phyloP scores from a whole-genome alignment of 1,140 invertebrate species.

The Antheraea pernyi region DNA sequence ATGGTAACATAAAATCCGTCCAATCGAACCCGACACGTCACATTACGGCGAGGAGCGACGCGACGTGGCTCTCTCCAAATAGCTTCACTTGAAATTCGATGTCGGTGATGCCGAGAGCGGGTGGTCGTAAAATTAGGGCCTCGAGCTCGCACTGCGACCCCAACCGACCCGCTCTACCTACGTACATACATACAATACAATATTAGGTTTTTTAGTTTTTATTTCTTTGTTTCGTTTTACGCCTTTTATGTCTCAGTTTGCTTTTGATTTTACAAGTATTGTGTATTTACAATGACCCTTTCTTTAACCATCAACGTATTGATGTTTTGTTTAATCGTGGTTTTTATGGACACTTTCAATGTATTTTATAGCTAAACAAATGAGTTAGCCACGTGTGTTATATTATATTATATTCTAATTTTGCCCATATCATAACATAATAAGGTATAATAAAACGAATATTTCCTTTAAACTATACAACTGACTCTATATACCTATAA shows the following conservation, averaged over 20 bases:
- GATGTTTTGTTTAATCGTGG: too few species aligned
- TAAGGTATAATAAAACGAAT: too few species aligned
- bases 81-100: conserved; percentile 72
- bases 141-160: conserved; percentile 19
- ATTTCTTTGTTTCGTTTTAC: neutral
- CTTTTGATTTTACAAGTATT: neutral
- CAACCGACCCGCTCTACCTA: neutral
- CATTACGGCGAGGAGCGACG: conserved; percentile 45
- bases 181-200: conserved; percentile 8
- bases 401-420: too few species aligned
- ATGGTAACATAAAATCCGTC: conserved; percentile 66
- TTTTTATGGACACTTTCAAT: too few species aligned
- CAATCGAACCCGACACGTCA: conserved; percentile 70
- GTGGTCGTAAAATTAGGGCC: conserved; percentile 69
- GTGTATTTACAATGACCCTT: too few species aligned
- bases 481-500: too few species aligned
- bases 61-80: conserved; percentile 54
- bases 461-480: too few species aligned
- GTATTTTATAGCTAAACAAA: too few species aligned
- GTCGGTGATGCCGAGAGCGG: conserved; percentile 55
- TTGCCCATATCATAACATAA: too few species aligned
- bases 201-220: conserved; percentile 4
- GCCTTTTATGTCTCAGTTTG: conserved; percentile 1
- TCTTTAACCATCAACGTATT: too few species aligned
- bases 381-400: too few species aligned